phyloP scores from a whole-genome alignment of 2,113 vertebrate genomes.

The Sinocyclocheilus grahami region DNA sequence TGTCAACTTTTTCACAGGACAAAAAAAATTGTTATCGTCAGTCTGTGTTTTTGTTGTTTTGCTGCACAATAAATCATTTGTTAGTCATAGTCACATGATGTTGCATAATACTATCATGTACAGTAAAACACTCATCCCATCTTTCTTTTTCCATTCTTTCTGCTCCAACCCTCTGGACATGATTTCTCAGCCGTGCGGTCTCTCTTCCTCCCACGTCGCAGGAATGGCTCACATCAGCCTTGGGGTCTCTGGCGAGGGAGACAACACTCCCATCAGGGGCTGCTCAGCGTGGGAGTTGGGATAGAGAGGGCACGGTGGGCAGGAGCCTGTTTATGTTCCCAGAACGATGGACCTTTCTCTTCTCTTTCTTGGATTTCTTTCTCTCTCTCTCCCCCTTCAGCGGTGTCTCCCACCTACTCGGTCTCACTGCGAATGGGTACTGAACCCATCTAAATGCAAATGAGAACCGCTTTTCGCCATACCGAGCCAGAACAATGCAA shows the following conservation, averaged over 20 bases:
- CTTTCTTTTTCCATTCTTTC: not conserved
- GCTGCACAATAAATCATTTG: not conserved
- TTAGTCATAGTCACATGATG: not conserved
- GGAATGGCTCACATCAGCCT: conserved; percentile 28
- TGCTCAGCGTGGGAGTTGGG: conserved; percentile 22
- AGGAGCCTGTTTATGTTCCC: not conserved
- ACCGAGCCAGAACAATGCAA: conserved; percentile 34
- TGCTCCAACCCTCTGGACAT: conserved; percentile 1
- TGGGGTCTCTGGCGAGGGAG: conserved; percentile 4
- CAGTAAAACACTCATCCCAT: not conserved
- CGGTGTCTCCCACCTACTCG: conserved; percentile 26
- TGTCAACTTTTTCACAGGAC: not conserved
- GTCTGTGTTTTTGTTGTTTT: not conserved
- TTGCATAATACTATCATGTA: not conserved
- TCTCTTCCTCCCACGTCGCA: conserved; percentile 15
- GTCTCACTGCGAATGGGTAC: conserved; percentile 32
- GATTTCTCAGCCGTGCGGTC: not conserved
- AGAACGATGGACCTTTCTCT: conserved; percentile 19
- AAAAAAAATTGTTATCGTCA: not conserved
- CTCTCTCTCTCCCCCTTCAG: not conserved
- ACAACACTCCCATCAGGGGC: conserved; percentile 5
- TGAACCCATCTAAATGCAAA: conserved; percentile 61
- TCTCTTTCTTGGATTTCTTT: conserved; percentile 19
- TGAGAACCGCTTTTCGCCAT: conserved; percentile 29
- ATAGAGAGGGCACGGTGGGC: not conserved